Conservation (phyloP, 1,140 invertebrate genomes). For the Dendroctonus valens region DNA sequence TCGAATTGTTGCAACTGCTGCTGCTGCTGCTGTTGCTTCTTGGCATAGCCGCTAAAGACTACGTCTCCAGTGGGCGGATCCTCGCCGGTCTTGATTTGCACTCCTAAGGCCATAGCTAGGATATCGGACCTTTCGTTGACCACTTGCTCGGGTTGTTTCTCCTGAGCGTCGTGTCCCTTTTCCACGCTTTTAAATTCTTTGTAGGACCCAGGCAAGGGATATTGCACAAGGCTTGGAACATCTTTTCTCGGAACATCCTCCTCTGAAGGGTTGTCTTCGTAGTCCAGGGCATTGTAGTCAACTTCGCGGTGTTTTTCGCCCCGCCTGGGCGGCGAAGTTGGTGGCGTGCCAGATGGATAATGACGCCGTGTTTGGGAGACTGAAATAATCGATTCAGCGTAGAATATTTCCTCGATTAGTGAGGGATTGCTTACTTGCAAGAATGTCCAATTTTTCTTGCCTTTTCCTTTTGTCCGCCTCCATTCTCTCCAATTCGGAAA, state of each 20-base stretch:
- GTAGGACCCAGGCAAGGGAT: conserved; percentile 40
- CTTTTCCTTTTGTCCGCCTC: conserved; percentile 62
- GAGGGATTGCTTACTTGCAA: conserved; percentile 1
- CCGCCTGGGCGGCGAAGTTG: conserved; percentile 20
- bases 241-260: conserved; percentile 38
- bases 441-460: conserved; percentile 59
- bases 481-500: conserved; percentile 75
- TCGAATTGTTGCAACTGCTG: conserved; percentile 10
- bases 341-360: conserved; percentile 11
- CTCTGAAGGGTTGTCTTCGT: conserved; percentile 49
- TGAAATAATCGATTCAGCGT: not conserved
- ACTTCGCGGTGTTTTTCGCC: conserved; percentile 37
- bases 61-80: conserved; percentile 45
- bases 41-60: conserved; percentile 43
- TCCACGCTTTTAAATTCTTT: conserved; percentile 33
- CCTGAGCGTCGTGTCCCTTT: conserved; percentile 16
- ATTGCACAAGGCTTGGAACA: conserved; percentile 49
- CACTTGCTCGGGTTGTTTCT: conserved; percentile 24
- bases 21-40: conserved; percentile 32
- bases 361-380: conserved; percentile 21
- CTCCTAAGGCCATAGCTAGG: conserved; percentile 52
- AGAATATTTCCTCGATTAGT: not conserved
- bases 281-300: conserved; percentile 54
- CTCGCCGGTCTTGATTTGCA: conserved; percentile 49
- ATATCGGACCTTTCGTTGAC: conserved; percentile 47